phyloP scores from a whole-genome alignment of 2,113 vertebrate species.

The Halcyon senegalensis region DNA sequence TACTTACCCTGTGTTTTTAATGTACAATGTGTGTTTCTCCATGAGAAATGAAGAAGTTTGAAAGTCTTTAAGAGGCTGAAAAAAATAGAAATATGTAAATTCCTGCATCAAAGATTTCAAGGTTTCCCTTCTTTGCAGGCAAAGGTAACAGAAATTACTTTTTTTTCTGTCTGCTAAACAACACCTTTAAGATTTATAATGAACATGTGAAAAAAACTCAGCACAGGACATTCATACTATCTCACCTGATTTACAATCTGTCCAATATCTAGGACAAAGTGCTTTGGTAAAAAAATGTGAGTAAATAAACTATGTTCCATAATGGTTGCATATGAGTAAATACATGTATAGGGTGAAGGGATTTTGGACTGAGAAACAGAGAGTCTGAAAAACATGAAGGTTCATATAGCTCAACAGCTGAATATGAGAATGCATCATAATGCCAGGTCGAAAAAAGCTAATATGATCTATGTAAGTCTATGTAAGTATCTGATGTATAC shows the following conservation, averaged over 20 bases:
- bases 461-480: not conserved
- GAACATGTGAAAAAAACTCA: not conserved
- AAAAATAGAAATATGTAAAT: not conserved
- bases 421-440: not conserved
- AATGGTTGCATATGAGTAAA: not conserved
- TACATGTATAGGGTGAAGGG: not conserved
- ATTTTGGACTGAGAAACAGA: not conserved
- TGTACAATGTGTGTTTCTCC: not conserved
- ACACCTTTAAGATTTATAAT: not conserved
- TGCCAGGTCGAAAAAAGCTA: not conserved
- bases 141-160: not conserved
- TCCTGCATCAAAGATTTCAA: not conserved
- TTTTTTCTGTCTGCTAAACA: not conserved
- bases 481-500: not conserved
- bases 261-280: not conserved
- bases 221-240: not conserved
- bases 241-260: not conserved
- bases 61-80: not conserved
- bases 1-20: not conserved
- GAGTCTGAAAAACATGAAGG: not conserved
- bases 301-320: not conserved
- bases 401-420: not conserved
- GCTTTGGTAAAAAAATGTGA: not conserved
- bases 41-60: not conserved
- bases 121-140: not conserved